Conservation (phyloP, 1,140 invertebrate species). For the Saccostrea cuccullata region DNA sequence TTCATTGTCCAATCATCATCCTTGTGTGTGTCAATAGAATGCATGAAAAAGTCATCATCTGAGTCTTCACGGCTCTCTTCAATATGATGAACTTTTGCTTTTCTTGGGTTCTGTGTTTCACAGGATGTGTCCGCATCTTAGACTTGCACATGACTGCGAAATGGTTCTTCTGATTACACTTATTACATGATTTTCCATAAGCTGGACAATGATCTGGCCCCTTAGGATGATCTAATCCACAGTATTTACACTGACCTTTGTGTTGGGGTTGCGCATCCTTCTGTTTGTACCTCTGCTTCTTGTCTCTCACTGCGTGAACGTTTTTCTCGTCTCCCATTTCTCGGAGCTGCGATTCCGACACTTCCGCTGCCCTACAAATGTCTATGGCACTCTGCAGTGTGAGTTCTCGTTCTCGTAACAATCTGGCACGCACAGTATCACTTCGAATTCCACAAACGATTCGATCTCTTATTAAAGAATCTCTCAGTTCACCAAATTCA, state of each 20-base stretch:
- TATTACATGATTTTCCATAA: constrained; percentile 11
- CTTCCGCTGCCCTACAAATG: constrained; percentile 36
- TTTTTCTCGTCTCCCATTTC: constrained; percentile 36
- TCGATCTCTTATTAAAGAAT: too few species aligned
- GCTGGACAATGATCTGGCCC: not conserved
- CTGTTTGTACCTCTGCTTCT: not conserved
- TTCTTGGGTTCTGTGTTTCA: not conserved
- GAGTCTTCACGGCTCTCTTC: not conserved
- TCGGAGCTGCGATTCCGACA: not conserved
- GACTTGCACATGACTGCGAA: constrained; percentile 20
- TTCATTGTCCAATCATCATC: constrained; percentile 21
- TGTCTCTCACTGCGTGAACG: constrained; percentile 5
- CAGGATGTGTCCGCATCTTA: not conserved
- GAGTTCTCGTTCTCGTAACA: constrained; percentile 24
- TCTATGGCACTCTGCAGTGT: constrained; percentile 41
- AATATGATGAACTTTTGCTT: not conserved
- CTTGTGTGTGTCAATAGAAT: not conserved
- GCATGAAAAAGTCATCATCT: not conserved
- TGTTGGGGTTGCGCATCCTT: not conserved
- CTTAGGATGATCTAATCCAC: not conserved
- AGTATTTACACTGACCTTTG: constrained; percentile 5
- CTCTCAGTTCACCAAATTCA: too few species aligned
- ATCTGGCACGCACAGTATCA: too few species aligned
- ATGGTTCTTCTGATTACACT: constrained; percentile 15
- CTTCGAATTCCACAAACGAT: too few species aligned